Evolutionary conservation across 1,140 invertebrate genomes (phyloP).

Genomic region (Trichoplusia ni): DNA sequence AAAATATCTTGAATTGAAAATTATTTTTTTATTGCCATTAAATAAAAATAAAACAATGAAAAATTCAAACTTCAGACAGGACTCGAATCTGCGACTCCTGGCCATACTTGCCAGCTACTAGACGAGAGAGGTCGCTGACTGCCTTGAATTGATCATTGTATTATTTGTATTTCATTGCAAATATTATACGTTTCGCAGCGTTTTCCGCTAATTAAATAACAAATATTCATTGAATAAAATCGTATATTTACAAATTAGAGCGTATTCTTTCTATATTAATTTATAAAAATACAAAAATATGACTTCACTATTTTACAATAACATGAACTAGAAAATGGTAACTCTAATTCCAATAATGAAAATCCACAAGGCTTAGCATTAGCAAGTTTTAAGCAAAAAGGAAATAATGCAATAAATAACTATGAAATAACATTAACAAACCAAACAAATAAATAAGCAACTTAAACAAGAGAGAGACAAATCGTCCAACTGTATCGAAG

Average conservation of each 20-base stretch:
- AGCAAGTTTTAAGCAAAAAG: conserved; percentile 58
- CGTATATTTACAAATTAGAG: conserved; percentile 75
- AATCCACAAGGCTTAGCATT: conserved; percentile 51
- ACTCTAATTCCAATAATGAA: conserved; percentile 60
- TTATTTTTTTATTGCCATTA: too few relatives aligned
- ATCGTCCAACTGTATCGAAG: conserved; percentile 37
- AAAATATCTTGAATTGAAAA: conserved; percentile 1
- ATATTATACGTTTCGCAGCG: too few relatives aligned
- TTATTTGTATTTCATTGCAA: too few relatives aligned
- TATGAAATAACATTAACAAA: conserved; percentile 76
- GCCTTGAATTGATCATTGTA: too few relatives aligned
- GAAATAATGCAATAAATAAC: conserved; percentile 73
- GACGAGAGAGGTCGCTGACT: too few relatives aligned
- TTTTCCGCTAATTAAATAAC: conserved; percentile 4
- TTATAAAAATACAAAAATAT: conserved; percentile 68
- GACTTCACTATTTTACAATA: conserved; percentile 66
- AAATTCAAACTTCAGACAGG: too few relatives aligned
- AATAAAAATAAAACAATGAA: conserved; percentile 38
- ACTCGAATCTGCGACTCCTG: too few relatives aligned
- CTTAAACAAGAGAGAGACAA: conserved; percentile 52
- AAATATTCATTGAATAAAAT: conserved; percentile 64
- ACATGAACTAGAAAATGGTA: conserved; percentile 74
- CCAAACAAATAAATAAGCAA: conserved; percentile 76
- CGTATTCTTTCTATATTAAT: conserved; percentile 59
- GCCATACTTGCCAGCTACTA: too few relatives aligned